phyloP scores from a whole-genome alignment of 1,140 invertebrate species.

The Chelonus insularis region DNA sequence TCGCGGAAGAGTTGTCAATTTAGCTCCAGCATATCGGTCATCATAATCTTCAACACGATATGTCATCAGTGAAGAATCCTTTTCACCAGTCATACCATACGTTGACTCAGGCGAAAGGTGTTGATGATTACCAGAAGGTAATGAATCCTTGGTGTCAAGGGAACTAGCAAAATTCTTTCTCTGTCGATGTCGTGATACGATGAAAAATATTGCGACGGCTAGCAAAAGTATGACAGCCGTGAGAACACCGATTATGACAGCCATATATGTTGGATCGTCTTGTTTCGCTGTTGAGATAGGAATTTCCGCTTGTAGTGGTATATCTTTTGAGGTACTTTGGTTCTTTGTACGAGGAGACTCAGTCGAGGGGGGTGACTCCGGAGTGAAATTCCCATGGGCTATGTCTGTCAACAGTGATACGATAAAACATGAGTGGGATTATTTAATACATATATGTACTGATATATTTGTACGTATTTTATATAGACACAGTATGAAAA shows the following conservation, averaged over 20 bases:
- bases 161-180: slow-evolving; percentile 63
- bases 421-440: slow-evolving; percentile 6
- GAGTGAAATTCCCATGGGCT: slow-evolving; percentile 60
- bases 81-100: slow-evolving; percentile 54
- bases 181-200: slow-evolving; percentile 64
- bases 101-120: slow-evolving; percentile 56
- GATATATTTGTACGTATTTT: not conserved
- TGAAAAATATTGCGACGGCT: slow-evolving; percentile 65
- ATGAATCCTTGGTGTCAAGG: slow-evolving; percentile 55
- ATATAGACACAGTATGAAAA: no score
- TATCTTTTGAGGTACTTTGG: slow-evolving; percentile 49
- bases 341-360: slow-evolving; percentile 58
- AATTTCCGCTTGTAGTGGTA: slow-evolving; percentile 50
- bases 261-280: slow-evolving; percentile 66
- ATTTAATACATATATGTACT: not conserved
- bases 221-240: slow-evolving; percentile 67
- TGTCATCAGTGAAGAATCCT: slow-evolving; percentile 56
- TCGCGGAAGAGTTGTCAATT: slow-evolving; percentile 53
- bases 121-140: slow-evolving; percentile 54
- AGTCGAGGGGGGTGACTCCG: slow-evolving; percentile 53
- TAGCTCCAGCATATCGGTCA: slow-evolving; percentile 55
- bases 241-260: slow-evolving; percentile 68
- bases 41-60: slow-evolving; percentile 58
- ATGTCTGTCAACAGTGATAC: slow-evolving; percentile 46
- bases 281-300: slow-evolving; percentile 57